These are phyloP conservation scores for Tragelaphus strepsiceros DNA, from an alignment of 2,113 vertebrate genomes.

Conservation along the genomic window DNA sequence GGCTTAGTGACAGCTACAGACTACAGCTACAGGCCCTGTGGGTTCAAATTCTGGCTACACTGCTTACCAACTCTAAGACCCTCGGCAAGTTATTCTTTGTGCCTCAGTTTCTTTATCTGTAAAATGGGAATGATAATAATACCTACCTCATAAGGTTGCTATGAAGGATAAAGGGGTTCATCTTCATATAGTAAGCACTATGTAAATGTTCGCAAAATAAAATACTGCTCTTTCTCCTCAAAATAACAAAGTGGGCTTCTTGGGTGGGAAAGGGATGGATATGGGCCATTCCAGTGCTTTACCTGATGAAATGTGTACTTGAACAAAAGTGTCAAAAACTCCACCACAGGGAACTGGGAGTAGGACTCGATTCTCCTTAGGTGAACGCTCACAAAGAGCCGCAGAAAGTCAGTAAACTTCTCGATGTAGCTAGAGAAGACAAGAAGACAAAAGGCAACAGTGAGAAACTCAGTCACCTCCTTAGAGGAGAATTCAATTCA, in stretches of 20 bases:
- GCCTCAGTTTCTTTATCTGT: background rate
- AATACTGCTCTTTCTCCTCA: background rate
- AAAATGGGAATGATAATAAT: background rate
- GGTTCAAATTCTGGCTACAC: background rate
- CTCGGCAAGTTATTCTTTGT: background rate
- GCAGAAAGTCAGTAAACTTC: constrained; percentile 98
- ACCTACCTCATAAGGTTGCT: background rate
- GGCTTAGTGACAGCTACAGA: background rate
- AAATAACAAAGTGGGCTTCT: background rate
- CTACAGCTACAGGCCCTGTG: background rate
- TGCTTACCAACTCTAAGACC: background rate
- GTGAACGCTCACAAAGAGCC: constrained; percentile 97
- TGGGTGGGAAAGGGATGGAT: rapidly evolving
- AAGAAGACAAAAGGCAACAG: constrained; percentile 53
- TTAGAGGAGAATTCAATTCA: constrained; percentile 35
- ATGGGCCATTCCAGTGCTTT: background rate
- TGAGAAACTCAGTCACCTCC: background rate
- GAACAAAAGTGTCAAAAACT: constrained; percentile 95
- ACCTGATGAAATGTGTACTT: constrained; percentile 99
- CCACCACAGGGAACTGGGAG: constrained; percentile 95
- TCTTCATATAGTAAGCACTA: background rate
- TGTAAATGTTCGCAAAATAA: background rate
- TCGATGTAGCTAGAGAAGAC: constrained; percentile 91
- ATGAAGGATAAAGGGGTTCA: background rate
- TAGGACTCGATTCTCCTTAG: constrained; percentile 96